Percentiles rank a stretch among this genome's conserved stretches.
Evolutionary conservation across 2,797 vertebrate genomes (phyloP).

Genomic region (Caiman crocodilus): DNA sequence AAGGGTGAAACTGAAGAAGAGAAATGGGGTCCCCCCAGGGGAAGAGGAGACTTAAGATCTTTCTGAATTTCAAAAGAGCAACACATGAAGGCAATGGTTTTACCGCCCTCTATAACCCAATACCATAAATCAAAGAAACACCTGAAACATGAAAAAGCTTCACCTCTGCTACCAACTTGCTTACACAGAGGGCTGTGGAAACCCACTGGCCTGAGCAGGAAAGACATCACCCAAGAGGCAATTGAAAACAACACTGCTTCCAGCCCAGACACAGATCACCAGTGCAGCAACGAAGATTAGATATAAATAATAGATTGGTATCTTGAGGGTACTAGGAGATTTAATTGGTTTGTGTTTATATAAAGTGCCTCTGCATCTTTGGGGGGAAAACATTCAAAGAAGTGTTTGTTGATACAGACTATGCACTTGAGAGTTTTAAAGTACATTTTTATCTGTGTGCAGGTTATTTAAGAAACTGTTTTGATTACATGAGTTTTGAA

Average conservation of each 20-base stretch:
- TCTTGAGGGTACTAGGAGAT: fast-evolving
- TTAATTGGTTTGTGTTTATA: background rate
- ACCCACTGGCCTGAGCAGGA: fast-evolving
- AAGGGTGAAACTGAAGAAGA: slow-evolving; percentile 41
- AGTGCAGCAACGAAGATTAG: background rate
- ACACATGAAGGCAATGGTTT: background rate
- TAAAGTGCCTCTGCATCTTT: background rate
- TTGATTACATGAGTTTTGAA: background rate
- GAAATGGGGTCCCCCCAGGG: background rate
- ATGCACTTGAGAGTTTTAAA: no score
- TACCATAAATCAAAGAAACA: background rate
- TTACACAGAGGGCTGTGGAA: background rate
- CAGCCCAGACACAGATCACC: fast-evolving
- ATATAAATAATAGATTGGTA: background rate
- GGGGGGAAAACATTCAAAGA: background rate
- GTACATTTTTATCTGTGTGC: no score
- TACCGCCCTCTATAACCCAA: background rate
- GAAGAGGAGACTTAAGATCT: background rate
- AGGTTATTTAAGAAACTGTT: background rate
- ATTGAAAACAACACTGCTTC: fast-evolving
- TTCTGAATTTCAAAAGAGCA: background rate
- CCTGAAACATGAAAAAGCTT: background rate
- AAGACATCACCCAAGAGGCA: fast-evolving
- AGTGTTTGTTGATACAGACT: background rate
- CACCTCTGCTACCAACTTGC: background rate